These are phyloP conservation scores for Condylura cristata DNA, from an alignment of 2,113 vertebrate species.

Conservation along the genomic window DNA sequence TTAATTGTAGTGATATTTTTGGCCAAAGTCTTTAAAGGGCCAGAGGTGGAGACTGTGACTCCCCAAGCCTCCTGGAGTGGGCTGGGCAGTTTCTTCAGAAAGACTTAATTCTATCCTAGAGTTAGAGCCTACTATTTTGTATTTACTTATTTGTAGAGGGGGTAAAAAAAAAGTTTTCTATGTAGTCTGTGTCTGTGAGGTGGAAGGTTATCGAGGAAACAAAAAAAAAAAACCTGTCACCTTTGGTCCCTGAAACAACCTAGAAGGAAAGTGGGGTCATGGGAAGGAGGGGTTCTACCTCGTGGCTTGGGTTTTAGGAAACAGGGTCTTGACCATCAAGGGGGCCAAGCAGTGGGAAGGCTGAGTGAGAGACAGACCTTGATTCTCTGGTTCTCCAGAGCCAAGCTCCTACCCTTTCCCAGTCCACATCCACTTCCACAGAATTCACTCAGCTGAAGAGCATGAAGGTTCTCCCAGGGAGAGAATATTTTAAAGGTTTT, in stretches of 20 bases:
- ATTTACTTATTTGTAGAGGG: too few species aligned
- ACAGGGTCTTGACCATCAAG: background rate
- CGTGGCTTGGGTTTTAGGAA: rapidly evolving
- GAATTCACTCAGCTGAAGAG: background rate
- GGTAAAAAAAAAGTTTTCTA: background rate
- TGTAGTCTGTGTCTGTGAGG: background rate
- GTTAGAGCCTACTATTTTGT: too few species aligned
- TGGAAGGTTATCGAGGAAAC: background rate
- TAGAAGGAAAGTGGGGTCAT: background rate
- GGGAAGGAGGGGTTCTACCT: background rate
- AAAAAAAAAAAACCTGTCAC: background rate
- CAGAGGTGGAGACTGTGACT: background rate
- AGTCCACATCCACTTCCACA: rapidly evolving
- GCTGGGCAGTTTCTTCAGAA: too few species aligned
- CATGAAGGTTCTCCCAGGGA: background rate
- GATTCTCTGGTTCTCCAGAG: background rate
- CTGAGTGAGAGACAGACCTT: background rate
- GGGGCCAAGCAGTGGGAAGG: background rate
- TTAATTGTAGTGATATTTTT: slow-evolving; percentile 29
- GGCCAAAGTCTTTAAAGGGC: background rate
- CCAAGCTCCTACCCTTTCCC: background rate
- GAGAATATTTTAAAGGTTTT: background rate
- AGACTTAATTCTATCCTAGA: too few species aligned
- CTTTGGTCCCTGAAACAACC: background rate
- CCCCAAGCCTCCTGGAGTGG: background rate